These are phyloP conservation scores for Leptinotarsa juncta DNA, from an alignment of 2,888 invertebrate species.

Conservation along the genomic window DNA sequence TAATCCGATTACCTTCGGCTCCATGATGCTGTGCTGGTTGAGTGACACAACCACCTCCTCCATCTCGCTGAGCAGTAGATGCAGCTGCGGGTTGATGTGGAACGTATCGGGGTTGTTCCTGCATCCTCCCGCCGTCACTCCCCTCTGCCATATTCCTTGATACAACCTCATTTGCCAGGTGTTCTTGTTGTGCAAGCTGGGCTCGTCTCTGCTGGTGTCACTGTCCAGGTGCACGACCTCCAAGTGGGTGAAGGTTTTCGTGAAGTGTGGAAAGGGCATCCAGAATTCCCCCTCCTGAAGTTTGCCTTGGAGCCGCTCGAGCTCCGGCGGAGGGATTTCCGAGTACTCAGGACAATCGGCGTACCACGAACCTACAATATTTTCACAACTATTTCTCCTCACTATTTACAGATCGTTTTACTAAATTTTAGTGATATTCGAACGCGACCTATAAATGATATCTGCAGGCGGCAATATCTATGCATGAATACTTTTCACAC, in stretches of 20 bases:
- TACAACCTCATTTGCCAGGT: constrained; percentile 91
- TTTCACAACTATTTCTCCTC: too few species aligned
- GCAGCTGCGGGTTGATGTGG: constrained; percentile 92
- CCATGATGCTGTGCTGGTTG: constrained; percentile 91
- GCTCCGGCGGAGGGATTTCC: constrained; percentile 78
- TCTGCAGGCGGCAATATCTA: too few species aligned
- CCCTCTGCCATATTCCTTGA: constrained; percentile 82
- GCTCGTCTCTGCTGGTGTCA: constrained; percentile 88
- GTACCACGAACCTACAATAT: constrained; percentile 6
- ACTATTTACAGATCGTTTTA: too few species aligned
- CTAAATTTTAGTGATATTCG: too few species aligned
- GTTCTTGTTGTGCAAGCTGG: constrained; percentile 79
- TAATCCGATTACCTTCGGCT: constrained; percentile 93
- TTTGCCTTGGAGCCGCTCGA: constrained; percentile 74
- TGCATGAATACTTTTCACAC: too few species aligned
- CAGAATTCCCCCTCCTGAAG: constrained; percentile 65
- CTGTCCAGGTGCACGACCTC: constrained; percentile 83
- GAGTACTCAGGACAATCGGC: constrained; percentile 73
- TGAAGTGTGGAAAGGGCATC: constrained; percentile 87
- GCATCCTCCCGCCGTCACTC: constrained; percentile 91
- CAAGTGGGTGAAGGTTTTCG: constrained; percentile 82
- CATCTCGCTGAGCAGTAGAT: constrained; percentile 81
- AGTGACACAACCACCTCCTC: constrained; percentile 87
- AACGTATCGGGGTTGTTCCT: constrained; percentile 91
- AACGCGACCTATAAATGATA: too few species aligned